Evolutionary conservation across 2,888 invertebrate species (phyloP).

Genomic region (Platycnemis pennipes): DNA sequence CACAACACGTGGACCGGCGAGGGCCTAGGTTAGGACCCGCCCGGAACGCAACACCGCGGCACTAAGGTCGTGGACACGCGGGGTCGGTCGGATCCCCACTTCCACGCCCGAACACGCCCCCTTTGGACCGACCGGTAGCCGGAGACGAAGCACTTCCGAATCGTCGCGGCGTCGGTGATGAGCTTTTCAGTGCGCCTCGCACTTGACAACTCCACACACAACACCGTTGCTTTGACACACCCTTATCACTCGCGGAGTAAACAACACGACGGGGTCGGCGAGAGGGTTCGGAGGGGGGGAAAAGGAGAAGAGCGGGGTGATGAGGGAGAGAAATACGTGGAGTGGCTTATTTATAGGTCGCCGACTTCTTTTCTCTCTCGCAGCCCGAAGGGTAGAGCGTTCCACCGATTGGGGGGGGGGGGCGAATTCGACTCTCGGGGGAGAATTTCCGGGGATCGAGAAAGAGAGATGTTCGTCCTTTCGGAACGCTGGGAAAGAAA

Average conservation of each 20-base stretch:
- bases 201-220: slow-evolving; percentile 16
- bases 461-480: background rate
- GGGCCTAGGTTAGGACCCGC: background rate
- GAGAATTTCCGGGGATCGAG: background rate
- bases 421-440: background rate
- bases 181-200: background rate
- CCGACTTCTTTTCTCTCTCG: background rate
- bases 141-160: background rate
- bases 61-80: background rate
- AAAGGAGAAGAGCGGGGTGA: background rate
- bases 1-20: background rate
- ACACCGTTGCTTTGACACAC: slow-evolving; percentile 22
- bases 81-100: background rate
- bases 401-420: background rate
- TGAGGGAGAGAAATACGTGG: background rate
- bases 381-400: background rate
- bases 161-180: slow-evolving; percentile 7
- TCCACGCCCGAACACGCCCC: background rate
- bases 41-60: background rate
- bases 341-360: background rate
- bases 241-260: slow-evolving; percentile 20
- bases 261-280: slow-evolving; percentile 1
- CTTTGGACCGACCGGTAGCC: background rate
- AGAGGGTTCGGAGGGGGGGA: background rate
- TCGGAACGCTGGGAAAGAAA: background rate